Percentiles rank a stretch among this genome's conserved stretches.
Evolutionary conservation across 2,797 vertebrate species (phyloP).

Genomic region (Psittacula derbiana): DNA sequence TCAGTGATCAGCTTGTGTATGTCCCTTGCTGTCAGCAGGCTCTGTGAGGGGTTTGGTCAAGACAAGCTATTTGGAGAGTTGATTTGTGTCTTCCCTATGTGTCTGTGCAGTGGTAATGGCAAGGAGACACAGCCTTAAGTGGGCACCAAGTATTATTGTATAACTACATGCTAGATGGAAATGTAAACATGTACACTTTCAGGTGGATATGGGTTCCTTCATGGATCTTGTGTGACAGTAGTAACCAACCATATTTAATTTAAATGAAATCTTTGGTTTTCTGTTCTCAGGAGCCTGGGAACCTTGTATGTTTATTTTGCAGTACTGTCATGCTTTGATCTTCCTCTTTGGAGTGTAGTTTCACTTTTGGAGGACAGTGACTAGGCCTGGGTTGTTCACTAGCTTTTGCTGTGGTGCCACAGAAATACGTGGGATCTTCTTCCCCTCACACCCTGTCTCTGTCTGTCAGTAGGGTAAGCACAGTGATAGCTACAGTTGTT

Average conservation of each 20-base stretch:
- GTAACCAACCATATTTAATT: neutral
- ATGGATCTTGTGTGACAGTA: neutral
- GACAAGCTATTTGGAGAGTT: neutral
- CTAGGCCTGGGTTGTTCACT: neutral
- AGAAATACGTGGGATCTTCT: rapidly evolving
- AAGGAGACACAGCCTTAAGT: neutral
- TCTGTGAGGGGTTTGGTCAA: neutral
- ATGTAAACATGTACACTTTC: rapidly evolving
- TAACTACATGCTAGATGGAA: neutral
- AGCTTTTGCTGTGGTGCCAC: neutral
- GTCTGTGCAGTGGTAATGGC: neutral
- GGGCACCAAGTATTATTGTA: neutral
- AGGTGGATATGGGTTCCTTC: neutral
- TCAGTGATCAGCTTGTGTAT: neutral
- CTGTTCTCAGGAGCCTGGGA: neutral
- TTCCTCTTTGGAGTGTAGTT: neutral
- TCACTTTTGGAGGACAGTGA: neutral
- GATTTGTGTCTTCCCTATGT: neutral
- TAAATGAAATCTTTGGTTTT: neutral
- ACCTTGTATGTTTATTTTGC: neutral
- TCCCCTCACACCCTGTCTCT: rapidly evolving
- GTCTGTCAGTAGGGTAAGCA: neutral
- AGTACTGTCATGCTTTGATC: neutral
- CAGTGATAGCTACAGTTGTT: rapidly evolving
- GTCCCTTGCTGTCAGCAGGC: neutral